These are phyloP conservation scores for Metopolophium dirhodum DNA, from an alignment of 1,140 invertebrate species.

Conservation along the genomic window DNA sequence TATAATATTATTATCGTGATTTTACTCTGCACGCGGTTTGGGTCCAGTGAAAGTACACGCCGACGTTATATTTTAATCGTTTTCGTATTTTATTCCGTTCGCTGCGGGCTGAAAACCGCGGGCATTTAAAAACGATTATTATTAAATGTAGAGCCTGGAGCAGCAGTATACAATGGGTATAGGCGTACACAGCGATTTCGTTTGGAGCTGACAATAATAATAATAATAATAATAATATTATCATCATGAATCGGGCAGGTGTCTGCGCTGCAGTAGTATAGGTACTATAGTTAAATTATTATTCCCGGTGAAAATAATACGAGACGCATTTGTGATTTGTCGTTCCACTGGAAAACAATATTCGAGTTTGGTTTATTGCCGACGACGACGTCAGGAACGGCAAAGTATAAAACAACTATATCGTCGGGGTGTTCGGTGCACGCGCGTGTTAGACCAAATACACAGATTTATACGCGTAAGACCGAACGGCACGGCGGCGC, in stretches of 20 bases:
- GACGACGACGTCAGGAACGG: background rate
- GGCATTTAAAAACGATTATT: no score
- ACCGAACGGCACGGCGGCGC: background rate
- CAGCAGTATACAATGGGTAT: no score
- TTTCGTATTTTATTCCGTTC: background rate
- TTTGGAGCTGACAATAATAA: background rate
- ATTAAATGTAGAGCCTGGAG: no score
- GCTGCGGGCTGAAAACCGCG: no score
- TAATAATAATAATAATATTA: no score
- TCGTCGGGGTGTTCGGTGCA: background rate
- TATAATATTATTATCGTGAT: no score
- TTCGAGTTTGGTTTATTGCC: background rate
- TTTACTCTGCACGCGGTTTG: background rate
- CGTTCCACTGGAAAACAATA: background rate
- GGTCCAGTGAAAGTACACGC: background rate
- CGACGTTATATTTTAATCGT: background rate
- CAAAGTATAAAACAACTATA: background rate
- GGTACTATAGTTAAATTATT: no score
- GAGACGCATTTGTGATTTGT: background rate
- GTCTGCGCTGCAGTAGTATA: no score
- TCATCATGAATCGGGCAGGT: background rate
- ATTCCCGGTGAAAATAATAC: background rate
- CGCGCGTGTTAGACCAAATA: background rate
- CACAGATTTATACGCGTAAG: background rate
- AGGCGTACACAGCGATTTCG: background rate